Percentiles rank a stretch among this genome's conserved stretches.
phyloP scores from a whole-genome alignment of 1,140 invertebrate genomes.

The Neodiprion virginianus region DNA sequence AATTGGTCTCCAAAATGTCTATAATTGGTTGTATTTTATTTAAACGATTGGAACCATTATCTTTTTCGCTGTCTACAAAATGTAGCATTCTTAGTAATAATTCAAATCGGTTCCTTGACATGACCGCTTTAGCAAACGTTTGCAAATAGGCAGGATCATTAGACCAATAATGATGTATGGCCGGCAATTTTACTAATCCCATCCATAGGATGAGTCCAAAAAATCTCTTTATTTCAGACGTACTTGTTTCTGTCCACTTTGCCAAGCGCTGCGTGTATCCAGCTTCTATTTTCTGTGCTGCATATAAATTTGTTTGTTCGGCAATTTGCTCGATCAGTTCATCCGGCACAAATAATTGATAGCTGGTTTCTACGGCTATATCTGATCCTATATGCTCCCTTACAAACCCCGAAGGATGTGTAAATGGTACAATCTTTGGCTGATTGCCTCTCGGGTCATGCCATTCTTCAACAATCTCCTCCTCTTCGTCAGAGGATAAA shows the following conservation, averaged over 20 bases:
- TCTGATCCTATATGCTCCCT: conserved; percentile 10
- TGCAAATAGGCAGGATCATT: conserved; percentile 11
- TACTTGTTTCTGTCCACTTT: conserved; percentile 16
- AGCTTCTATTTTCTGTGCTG: neutral
- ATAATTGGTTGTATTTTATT: conserved; percentile 44
- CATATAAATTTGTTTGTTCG: conserved; percentile 11
- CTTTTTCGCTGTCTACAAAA: conserved; percentile 44
- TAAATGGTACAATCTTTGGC: conserved; percentile 21
- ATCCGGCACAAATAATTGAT: conserved; percentile 8
- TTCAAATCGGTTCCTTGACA: conserved; percentile 50
- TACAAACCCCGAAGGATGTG: conserved; percentile 21
- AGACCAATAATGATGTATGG: conserved; percentile 14
- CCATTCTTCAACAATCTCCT: conserved; percentile 26
- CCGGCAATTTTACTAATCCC: conserved; percentile 15
- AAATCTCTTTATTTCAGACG: conserved; percentile 22
- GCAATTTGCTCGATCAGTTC: conserved; percentile 20
- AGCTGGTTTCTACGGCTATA: conserved; percentile 12
- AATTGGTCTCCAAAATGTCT: conserved; percentile 38
- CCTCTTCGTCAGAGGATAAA: conserved; percentile 26
- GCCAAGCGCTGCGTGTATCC: conserved; percentile 12
- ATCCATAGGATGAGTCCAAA: conserved; percentile 23
- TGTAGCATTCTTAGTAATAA: conserved; percentile 46
- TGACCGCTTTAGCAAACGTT: conserved; percentile 26
- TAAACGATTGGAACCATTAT: conserved; percentile 32
- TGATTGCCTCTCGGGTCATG: conserved; percentile 22